phyloP scores from a whole-genome alignment of 1,140 invertebrate genomes.

The Megalonaias nervosa region DNA sequence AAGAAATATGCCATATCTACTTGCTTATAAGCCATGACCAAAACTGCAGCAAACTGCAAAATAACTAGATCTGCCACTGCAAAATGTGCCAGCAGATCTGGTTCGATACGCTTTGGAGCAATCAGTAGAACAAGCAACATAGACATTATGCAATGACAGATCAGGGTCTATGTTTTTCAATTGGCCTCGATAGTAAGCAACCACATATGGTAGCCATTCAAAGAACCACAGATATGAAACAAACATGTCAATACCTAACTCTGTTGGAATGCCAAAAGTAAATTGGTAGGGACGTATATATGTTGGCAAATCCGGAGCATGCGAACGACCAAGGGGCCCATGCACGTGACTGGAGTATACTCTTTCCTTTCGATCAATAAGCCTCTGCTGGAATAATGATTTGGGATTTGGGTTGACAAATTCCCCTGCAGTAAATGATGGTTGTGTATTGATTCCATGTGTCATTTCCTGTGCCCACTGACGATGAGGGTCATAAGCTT shows the following conservation, averaged over 20 bases:
- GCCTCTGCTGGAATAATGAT: constrained; percentile 63
- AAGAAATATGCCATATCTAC: neutral
- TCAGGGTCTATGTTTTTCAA: too few species aligned
- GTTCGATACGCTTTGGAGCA: too few species aligned
- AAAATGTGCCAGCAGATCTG: too few species aligned
- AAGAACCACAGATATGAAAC: neutral
- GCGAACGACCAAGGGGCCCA: constrained; percentile 65
- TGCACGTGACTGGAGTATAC: constrained; percentile 60
- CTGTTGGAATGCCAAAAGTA: constrained; percentile 67
- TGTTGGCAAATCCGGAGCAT: constrained; percentile 63
- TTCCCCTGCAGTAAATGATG: constrained; percentile 54
- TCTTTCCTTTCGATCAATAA: constrained; percentile 61
- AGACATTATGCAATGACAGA: too few species aligned
- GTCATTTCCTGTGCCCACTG: constrained; percentile 66
- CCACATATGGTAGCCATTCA: neutral
- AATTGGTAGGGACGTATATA: constrained; percentile 52
- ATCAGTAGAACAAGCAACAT: too few species aligned
- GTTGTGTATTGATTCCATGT: constrained; percentile 65
- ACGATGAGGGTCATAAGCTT: constrained; percentile 65
- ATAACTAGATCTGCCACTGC: neutral
- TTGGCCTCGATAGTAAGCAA: too few species aligned
- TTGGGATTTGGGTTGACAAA: constrained; percentile 66
- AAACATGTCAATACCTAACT: constrained; percentile 52
- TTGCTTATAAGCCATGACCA: too few species aligned
- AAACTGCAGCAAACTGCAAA: neutral